Base-by-base conservation (phyloP, 92 coral and sea anemone genomes). In the Heteractis magnifica region DNA sequence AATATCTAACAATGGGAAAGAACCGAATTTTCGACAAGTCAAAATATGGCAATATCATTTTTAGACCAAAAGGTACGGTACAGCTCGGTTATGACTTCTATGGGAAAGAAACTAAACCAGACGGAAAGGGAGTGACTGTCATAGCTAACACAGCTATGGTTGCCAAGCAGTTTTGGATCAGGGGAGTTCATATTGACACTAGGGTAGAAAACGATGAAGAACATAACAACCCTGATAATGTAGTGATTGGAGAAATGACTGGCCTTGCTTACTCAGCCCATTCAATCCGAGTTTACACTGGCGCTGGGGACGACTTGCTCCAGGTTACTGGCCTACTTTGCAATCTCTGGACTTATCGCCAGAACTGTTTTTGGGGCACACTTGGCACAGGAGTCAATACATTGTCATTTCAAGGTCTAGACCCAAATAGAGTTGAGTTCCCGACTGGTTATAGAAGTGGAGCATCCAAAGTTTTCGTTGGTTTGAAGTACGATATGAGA, bases 151-250 rank as follows among this genome's bases (percentile, higher is more conserved):
- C 78, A 49, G 78, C 52, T 75, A 75, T 75, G 78, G 78, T 75
- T 14, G 78, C 78, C 78, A 49, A 75, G 49, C 78, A 8, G 9
- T 75, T 75, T 75, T 75, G 78, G 78, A 75, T 75, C 41, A 75
- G 78, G 8, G 78, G 78, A 75, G 78, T 75, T 75, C 41, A 75
- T 75, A 75, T 75, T 75, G 78, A 75, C 49, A 75, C 78, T 6
- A 14, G 78, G 50, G 78, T 75, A 75, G 78, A 20, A 75, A 75
- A 75, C 78, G 78, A 75, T 75, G 78, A 75, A n/a, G 78, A 75
- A 20, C 41, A 18, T 26, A 18, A 14, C 18, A 75, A 75, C 78
- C 78, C 78, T n/a, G 78, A 75, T 13, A 75, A 75, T 75, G 78
- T 75, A 18, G 78, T 75, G 78, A 75, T 75, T 75, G 78, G 78